Percentiles rank a stretch among this genome's conserved stretches.
These are phyloP conservation scores for Fulmarus glacialis DNA, from an alignment of 2,113 vertebrate species.

Conservation along the genomic window DNA sequence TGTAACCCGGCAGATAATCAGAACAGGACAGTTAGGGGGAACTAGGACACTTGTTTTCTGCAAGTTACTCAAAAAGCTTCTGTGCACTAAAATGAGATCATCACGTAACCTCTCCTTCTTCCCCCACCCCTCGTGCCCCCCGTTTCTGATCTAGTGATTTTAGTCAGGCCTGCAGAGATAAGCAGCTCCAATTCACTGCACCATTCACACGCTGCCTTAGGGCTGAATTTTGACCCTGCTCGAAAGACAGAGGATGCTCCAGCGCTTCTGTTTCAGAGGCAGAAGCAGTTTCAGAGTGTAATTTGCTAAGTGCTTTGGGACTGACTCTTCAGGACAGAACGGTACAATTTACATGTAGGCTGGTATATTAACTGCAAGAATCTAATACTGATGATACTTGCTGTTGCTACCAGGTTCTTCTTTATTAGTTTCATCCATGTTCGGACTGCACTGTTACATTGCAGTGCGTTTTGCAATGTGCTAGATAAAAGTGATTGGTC, in stretches of 20 bases:
- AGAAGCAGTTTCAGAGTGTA: constrained; percentile 54
- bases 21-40: constrained; percentile 7
- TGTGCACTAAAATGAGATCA: constrained; percentile 17
- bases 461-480: neutral
- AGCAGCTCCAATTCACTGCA: constrained; percentile 24
- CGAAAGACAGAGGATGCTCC: constrained; percentile 38
- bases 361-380: constrained; percentile 45
- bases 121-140: neutral
- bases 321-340: constrained; percentile 29
- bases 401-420: constrained; percentile 2
- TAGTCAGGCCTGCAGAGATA: constrained; percentile 41
- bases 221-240: constrained; percentile 61
- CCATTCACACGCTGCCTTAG: constrained; percentile 25
- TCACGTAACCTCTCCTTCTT: neutral
- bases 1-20: neutral
- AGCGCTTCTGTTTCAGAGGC: constrained; percentile 24
- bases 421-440: constrained; percentile 22
- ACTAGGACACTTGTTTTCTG: constrained; percentile 34
- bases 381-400: constrained; percentile 17
- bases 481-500: neutral
- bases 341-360: constrained; percentile 22
- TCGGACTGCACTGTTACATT: neutral
- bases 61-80: neutral
- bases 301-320: constrained; percentile 69
- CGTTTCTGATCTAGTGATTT: constrained; percentile 53